These are phyloP conservation scores for Zingel zingel DNA, from an alignment of 2,113 vertebrate genomes.

Conservation along the genomic window DNA sequence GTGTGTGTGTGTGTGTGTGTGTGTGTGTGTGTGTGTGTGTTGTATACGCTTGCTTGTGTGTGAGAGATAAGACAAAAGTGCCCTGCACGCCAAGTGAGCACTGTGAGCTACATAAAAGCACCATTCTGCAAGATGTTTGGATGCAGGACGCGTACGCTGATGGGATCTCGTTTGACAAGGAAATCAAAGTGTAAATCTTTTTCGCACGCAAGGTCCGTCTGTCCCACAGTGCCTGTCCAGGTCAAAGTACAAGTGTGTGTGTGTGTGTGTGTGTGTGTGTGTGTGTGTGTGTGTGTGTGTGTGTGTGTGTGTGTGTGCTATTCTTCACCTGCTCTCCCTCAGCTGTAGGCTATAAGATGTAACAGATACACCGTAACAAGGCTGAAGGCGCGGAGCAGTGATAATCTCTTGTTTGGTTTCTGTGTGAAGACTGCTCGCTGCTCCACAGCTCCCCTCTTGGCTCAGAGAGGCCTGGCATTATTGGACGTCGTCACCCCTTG, in stretches of 20 bases:
- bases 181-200: no score
- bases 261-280: background rate
- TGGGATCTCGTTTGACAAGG: no score
- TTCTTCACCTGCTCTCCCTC: background rate
- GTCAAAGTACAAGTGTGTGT: background rate
- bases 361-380: slow-evolving; percentile 22
- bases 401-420: slow-evolving; percentile 50
- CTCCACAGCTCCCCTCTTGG: slow-evolving; percentile 75
- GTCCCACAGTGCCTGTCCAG: no score
- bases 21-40: no score
- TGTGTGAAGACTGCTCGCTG: slow-evolving; percentile 20
- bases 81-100: no score
- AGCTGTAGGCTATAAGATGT: slow-evolving; percentile 24
- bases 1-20: no score
- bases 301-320: background rate
- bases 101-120: no score
- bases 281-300: slow-evolving; percentile 11
- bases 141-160: background rate
- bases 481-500: slow-evolving; percentile 84
- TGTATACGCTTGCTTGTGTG: background rate
- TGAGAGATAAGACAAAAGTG: background rate
- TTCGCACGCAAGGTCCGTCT: no score
- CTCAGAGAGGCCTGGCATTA: slow-evolving; percentile 77
- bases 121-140: background rate
- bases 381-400: slow-evolving; percentile 41